Percentiles rank a stretch among this genome's conserved stretches.
These are phyloP conservation scores for Manis javanica DNA, from an alignment of 2,797 vertebrate species.

Conservation along the genomic window DNA sequence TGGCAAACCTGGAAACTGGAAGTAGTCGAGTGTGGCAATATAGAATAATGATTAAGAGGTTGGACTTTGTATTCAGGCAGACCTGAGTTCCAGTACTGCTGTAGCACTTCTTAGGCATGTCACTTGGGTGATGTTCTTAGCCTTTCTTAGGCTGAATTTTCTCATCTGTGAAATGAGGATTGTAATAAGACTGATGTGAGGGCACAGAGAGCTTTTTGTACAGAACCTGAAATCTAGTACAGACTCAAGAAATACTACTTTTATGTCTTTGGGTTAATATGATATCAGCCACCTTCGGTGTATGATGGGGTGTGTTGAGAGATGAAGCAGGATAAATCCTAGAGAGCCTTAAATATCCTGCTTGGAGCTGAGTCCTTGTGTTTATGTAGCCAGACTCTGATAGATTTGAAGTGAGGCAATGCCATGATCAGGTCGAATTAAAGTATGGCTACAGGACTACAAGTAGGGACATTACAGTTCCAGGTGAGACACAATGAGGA, in stretches of 20 bases:
- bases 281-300: background rate
- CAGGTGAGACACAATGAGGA: background rate
- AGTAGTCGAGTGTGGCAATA: background rate
- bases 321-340: background rate
- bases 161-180: slow-evolving; percentile 18
- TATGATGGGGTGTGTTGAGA: background rate
- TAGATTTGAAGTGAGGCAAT: background rate
- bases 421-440: background rate
- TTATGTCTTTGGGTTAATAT: slow-evolving; percentile 8
- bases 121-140: slow-evolving; percentile 31
- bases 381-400: background rate
- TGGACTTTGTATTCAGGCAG: background rate
- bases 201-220: background rate
- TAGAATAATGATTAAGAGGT: background rate
- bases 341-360: background rate
- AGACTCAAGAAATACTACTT: slow-evolving; percentile 14
- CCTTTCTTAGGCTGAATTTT: background rate
- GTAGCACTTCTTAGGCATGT: background rate
- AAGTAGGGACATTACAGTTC: background rate
- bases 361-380: background rate
- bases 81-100: background rate
- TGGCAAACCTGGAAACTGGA: background rate
- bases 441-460: background rate
- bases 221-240: background rate
- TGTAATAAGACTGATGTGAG: slow-evolving; percentile 1